Base-by-base conservation (phyloP, 2,888 invertebrate species). In the Gnatocerus cornutus region DNA sequence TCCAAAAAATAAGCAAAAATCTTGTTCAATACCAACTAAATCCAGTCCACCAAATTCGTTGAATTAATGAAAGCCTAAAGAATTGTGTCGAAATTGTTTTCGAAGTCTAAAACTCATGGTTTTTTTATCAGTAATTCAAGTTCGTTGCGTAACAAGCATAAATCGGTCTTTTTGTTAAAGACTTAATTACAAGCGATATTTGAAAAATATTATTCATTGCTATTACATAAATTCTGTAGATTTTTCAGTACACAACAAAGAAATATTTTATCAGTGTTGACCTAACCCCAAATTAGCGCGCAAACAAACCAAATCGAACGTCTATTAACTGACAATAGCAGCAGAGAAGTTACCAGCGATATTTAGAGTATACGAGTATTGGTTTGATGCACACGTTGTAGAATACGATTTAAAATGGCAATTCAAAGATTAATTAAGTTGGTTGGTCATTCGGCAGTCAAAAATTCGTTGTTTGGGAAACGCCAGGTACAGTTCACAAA, bases 321-420 rank as follows among this genome's bases (percentile, higher is more conserved):
- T 64, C 21, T 41, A 41, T 41, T 5, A 41, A 12, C 41, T 33
- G 33, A 41, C 41, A 41, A 33, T 41, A 41, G 13, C 41, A 13
- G 5, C 41, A 2, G 9, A 41, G 6, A 41, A 41, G 12, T n/a
- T 41, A n/a, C 41, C 41, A 41, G 37, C 29, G 33, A 16, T 56
- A 29, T 43, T 53, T 39, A 48, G 12, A 13, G 16, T 46, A 56
- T 43, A 29, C 37, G 46, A 65, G 27, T 45, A 65, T 55, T 65
- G 21, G 21, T 55, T 33, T 55, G 29, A 6, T 56, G 9, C 30
- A 53, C 45, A 30, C 13, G 55, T 55, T 71, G 63, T 69, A 69
- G n/a, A 12, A 71, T 50, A 33, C 27, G 61, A 53, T 61, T 64
- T 70, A 78, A 76, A 74, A 83, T 83, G 83, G 78, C 81, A 72